Percentiles rank a stretch among this genome's conserved stretches.
These are phyloP conservation scores for Trachythela sp. DNA, from an alignment of 64 coral and sea anemone genomes.

Conservation along the genomic window DNA sequence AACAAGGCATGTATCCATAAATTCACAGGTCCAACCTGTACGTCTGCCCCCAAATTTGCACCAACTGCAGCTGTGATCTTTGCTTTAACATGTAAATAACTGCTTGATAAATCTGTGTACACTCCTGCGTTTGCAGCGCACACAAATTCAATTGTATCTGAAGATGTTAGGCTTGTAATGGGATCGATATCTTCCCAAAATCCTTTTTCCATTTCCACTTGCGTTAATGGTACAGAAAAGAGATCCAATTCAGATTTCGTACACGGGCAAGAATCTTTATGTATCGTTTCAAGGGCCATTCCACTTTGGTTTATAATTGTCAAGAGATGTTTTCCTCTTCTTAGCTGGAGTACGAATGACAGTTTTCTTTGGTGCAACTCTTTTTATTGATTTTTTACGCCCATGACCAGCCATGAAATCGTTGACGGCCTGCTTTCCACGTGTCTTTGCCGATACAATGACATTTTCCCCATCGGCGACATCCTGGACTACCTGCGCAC, in stretches of 20 bases:
- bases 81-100: not conserved
- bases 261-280: not conserved
- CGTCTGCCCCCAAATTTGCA: not conserved
- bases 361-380: not conserved
- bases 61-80: not conserved
- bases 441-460: not conserved
- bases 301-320: not conserved
- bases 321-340: not conserved
- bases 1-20: conserved; percentile 15
- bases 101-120: not conserved
- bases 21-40: not conserved
- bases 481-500: not conserved
- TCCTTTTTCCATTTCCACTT: not conserved
- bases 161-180: not conserved
- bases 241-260: not conserved
- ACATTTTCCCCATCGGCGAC: not conserved
- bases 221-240: not conserved
- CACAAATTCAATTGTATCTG: not conserved
- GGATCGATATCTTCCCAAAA: not conserved
- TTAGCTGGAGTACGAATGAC: not conserved
- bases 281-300: not conserved
- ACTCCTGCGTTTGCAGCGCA: not conserved
- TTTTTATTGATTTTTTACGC: not conserved
- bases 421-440: not conserved
- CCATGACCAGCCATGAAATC: not conserved